Base-by-base conservation (phyloP, 2,113 vertebrate genomes). In the Macroglossus sobrinus region DNA sequence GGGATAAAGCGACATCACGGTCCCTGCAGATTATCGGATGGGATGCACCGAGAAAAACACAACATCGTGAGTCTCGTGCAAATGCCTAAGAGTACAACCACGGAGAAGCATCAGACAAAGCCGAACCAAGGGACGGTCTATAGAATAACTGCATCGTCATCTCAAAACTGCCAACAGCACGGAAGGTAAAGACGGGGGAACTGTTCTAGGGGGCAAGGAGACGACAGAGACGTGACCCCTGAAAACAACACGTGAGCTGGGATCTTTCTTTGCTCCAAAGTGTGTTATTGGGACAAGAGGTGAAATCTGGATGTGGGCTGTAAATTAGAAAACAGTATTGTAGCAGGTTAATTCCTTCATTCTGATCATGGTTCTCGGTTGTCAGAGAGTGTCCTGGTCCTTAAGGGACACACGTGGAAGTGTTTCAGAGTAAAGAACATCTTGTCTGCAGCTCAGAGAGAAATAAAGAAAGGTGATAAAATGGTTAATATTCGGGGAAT, bases 1-100 rank as follows among this genome's bases (percentile, higher is more conserved):
- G 0, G 11, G n/a, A 33, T 13, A 19, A 35, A 26, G 19, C 1
- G 16, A 24, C 30, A 45, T 2, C 28, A 6, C 9, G 1, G 35
- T 63, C 43, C 30, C 53, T 53, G 15, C 59, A 24, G 30, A 16
- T 14, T 14, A 24, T 30, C 1, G 26, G 26, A 63, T 50, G 50
- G 1, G 50, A 50, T 4, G 50, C 50, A 4, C 50, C 15, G 50
- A 50, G 50, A 50, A 50, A 50, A 50, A 50, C 4, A 15, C 15
- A 50, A 16, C 50, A 5, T 50, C 4, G 50, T 50, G 50, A 4
- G 4, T 80, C 26, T 78, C 33, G 30, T 26, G 19, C 28, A 43
- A 11, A 79, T 6, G 53, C 21, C 1, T 10, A 35, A 28, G 59
- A 19, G 35, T 16, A 33, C 7, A 68, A 15, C 14, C 13, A 28